Base-by-base conservation (phyloP, 2,888 invertebrate species). In the Trypoxylon attenuatum region DNA sequence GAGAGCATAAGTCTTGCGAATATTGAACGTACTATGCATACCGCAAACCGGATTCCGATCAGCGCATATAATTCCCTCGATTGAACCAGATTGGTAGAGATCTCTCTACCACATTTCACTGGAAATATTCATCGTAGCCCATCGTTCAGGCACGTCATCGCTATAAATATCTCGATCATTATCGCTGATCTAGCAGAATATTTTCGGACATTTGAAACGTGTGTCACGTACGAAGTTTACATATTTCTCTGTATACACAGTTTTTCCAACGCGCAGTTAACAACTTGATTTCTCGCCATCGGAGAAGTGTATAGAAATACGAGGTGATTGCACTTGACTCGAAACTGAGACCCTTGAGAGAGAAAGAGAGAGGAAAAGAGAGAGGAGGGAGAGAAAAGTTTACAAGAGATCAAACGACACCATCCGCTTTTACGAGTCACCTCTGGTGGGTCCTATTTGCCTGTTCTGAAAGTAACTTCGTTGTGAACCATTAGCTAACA, bases 391-490 rank as follows among this genome's bases (percentile, higher is more conserved):
- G 41, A 16, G 16, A 41, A 41, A 13, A 13, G 33, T 33, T 33
- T 33, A 13, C 33, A 13, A 33, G 13, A 10, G 33, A 10, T 10
- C n/a, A 10, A 10, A 33, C n/a, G 25, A 25, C 25, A 8, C 33
- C n/a, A 23, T 10, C 22, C 15, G 19, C 23, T 49, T 27, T 15
- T 15, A 8, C 27, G 33, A 15, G 33, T 43, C 43, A 29, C 42
- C 42, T 15, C n/a, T 5, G 6, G 21, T 10, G 39, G 46, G 23
- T 21, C 19, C 22, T 43, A 43, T 39, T n/a, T 59, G 53, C 59
- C 59, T 59, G 59, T 25, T 2, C 1, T 19, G 25, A 39, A 29
- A 39, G 46, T 46, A 29, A 41, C 10, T 53, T 29, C 25, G 19
- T 16, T 29, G 19, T n/a, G 3, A 10, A 13, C n/a, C 10, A 13